These are phyloP conservation scores for Merluccius polli DNA, from an alignment of 2,797 vertebrate species.

Conservation along the genomic window DNA sequence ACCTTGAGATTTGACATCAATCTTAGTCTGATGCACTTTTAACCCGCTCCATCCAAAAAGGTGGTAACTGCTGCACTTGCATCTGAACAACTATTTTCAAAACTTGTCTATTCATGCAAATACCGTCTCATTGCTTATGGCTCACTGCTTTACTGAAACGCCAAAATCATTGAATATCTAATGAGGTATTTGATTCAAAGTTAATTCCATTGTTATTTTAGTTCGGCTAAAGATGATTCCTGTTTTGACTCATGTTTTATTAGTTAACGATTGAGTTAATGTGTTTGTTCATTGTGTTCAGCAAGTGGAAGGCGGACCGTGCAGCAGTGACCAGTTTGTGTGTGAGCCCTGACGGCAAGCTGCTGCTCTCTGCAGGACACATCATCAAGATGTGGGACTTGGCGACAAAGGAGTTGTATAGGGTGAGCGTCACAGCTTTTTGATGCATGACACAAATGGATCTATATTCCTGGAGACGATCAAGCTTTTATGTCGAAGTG, in stretches of 20 bases:
- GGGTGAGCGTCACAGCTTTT: constrained; percentile 75
- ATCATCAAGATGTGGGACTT: constrained; percentile 98
- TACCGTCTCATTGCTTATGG: not conserved
- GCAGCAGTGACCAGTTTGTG: constrained; percentile 87
- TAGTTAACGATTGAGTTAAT: not conserved
- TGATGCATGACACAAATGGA: not conserved
- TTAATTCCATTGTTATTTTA: not conserved
- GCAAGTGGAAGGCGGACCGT: constrained; percentile 97
- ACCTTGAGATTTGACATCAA: too few relatives aligned
- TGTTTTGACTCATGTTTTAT: not conserved
- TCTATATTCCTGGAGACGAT: not conserved
- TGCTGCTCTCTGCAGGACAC: constrained; percentile 92
- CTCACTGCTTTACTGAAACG: not conserved
- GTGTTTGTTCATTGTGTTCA: constrained; percentile 40
- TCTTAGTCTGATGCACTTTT: too few relatives aligned
- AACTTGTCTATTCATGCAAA: not conserved
- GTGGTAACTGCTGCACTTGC: too few relatives aligned
- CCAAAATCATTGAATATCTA: not conserved
- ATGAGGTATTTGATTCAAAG: not conserved
- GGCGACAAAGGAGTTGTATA: constrained; percentile 95
- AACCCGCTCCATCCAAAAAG: too few relatives aligned
- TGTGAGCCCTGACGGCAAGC: constrained; percentile 93
- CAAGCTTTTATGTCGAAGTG: not conserved
- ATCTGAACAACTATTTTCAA: too few relatives aligned
- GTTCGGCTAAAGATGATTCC: not conserved